These are phyloP conservation scores for Linnaemya tessellans DNA, from an alignment of 2,888 invertebrate species.

Conservation along the genomic window DNA sequence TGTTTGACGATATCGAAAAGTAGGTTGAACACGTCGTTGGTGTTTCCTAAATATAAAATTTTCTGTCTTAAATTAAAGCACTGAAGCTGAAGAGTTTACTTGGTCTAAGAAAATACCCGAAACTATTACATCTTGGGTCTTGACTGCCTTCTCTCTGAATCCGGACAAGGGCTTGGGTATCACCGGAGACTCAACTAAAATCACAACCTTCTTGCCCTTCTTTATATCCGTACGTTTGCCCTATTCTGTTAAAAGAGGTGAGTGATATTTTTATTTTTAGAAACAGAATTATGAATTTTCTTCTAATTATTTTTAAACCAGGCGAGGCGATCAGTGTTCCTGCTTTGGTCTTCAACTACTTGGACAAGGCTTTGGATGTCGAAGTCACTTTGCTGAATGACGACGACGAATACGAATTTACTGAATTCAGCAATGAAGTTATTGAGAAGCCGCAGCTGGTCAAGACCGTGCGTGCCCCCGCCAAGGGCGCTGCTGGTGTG, in stretches of 20 bases:
- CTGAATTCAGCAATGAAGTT: conserved; percentile 93
- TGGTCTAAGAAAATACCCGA: conserved; percentile 87
- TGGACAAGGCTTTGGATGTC: conserved; percentile 89
- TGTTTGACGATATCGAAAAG: conserved; percentile 84
- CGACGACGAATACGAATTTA: conserved; percentile 91
- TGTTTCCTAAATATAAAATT: neutral
- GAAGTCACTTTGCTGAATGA: conserved; percentile 92
- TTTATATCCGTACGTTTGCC: conserved; percentile 94
- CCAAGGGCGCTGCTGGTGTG: conserved; percentile 89
- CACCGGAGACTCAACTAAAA: conserved; percentile 86
- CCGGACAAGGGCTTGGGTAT: conserved; percentile 90
- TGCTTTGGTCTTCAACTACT: conserved; percentile 93
- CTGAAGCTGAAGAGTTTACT: conserved; percentile 76
- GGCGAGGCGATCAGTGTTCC: conserved; percentile 94
- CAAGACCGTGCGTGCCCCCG: conserved; percentile 87
- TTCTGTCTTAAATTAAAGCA: conserved; percentile 59
- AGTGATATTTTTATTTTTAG: neutral
- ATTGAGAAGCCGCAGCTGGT: conserved; percentile 93
- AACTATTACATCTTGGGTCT: conserved; percentile 92
- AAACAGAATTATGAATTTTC: neutral
- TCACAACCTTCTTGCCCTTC: conserved; percentile 91
- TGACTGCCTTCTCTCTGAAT: conserved; percentile 91
- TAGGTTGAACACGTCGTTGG: conserved; percentile 42
- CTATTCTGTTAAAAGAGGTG: conserved; percentile 91
- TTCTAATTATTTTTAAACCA: conserved; percentile 29